Percentiles rank a stretch among this genome's conserved stretches.
These are phyloP conservation scores for Polyommatus icarus DNA, from an alignment of 2,888 invertebrate species.

Conservation along the genomic window DNA sequence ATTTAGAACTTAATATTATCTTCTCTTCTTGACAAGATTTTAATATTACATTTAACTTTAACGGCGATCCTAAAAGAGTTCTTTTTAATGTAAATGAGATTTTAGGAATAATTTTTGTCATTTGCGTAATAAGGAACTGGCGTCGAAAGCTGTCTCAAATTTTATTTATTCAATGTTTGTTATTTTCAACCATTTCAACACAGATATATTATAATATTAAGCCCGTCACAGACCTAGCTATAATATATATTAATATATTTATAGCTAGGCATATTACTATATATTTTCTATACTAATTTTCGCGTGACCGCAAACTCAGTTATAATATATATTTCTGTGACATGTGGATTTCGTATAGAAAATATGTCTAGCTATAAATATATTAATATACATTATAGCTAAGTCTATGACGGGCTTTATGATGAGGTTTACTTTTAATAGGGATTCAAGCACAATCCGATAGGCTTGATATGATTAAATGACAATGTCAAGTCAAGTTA, in stretches of 20 bases:
- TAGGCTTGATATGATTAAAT: not conserved
- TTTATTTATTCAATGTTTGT: not conserved
- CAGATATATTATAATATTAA: too few relatives aligned
- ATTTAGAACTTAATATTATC: not conserved
- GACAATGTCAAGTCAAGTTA: not conserved
- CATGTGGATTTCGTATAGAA: too few relatives aligned
- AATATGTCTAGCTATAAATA: too few relatives aligned
- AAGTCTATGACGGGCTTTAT: too few relatives aligned
- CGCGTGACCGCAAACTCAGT: too few relatives aligned
- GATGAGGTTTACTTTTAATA: not conserved
- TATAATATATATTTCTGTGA: too few relatives aligned
- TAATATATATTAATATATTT: too few relatives aligned
- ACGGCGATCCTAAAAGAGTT: conserved; percentile 49
- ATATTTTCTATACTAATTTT: too few relatives aligned
- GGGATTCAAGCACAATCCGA: not conserved
- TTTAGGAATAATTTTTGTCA: conserved; percentile 29
- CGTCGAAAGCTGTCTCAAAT: not conserved
- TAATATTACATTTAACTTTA: conserved; percentile 56
- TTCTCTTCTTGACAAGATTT: conserved; percentile 38
- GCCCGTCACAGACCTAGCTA: too few relatives aligned
- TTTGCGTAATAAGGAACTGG: not conserved
- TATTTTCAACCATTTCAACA: not conserved
- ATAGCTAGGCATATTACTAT: too few relatives aligned
- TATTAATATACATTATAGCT: too few relatives aligned
- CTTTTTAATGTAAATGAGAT: conserved; percentile 61